Base-by-base conservation (phyloP, 1,140 invertebrate genomes). In the Orchesella cincta region DNA sequence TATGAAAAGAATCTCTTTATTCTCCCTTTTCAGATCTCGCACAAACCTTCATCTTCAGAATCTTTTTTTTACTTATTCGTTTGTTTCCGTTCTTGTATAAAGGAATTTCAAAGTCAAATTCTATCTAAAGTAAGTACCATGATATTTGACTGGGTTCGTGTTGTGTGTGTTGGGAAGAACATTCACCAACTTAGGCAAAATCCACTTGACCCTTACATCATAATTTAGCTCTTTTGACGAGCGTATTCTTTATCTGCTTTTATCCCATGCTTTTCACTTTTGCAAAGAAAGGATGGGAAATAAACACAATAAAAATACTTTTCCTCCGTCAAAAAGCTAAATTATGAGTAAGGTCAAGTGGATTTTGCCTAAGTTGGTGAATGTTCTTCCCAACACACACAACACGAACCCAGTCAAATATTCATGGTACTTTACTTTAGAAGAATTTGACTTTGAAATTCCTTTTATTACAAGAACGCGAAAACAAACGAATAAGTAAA, bases 271-370 rank as follows among this genome's bases (percentile, higher is more conserved):
- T n/a, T n/a, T n/a, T n/a, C n/a, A n/a, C n/a, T n/a, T n/a, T n/a
- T n/a, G n/a, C n/a, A n/a, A n/a, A n/a, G n/a, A n/a, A n/a, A n/a
- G n/a, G n/a, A n/a, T n/a, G n/a, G n/a, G n/a, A n/a, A n/a, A n/a
- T n/a, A n/a, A n/a, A n/a, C n/a, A n/a, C n/a, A n/a, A n/a, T n/a
- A n/a, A n/a, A n/a, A n/a, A n/a, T n/a, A n/a, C n/a, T n/a, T n/a
- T n/a, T n/a, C n/a, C n/a, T n/a, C n/a, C n/a, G n/a, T n/a, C n/a
- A 57, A 26, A 57, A 57, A 26, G 23, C 5, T n/a, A 57, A 57
- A 57, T 31, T 67, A 67, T 67, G 62, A 67, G 31, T 2, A 31
- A 67, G 62, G 62, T 67, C 62, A 67, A 67, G 62, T 67, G 62
- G 26, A 67, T 67, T 31, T 67, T 33, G 62, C 62, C 62, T 33